phyloP scores from a whole-genome alignment of 2,113 vertebrate genomes.

The Amazona vittata region DNA sequence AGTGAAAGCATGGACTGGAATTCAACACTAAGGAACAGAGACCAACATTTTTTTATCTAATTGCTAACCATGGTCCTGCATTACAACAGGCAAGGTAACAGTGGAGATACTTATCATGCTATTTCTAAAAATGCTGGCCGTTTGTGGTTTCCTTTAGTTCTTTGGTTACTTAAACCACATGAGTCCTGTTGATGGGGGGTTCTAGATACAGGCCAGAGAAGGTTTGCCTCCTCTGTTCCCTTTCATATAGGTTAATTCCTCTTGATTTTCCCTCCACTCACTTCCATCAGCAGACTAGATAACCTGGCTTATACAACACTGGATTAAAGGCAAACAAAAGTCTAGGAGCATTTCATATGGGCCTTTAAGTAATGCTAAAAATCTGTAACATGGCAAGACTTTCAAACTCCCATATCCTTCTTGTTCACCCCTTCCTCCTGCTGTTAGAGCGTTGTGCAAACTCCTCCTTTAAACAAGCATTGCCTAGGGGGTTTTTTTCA shows the following conservation, averaged over 20 bases:
- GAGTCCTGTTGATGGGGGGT: rapidly evolving
- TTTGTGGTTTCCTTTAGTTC: neutral
- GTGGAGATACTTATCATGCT: neutral
- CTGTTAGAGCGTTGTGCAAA: neutral
- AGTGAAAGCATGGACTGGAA: neutral
- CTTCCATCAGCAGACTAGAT: neutral
- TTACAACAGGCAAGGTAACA: neutral
- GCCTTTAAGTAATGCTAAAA: neutral
- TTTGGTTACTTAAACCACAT: neutral
- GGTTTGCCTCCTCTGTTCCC: neutral
- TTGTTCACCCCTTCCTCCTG: neutral
- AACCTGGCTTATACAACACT: neutral
- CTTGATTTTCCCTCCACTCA: no score
- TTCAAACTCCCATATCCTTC: neutral
- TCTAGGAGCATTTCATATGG: neutral
- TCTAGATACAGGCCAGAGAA: neutral
- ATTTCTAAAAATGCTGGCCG: neutral
- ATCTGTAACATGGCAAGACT: neutral
- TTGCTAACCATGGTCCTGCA: neutral
- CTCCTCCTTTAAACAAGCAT: neutral
- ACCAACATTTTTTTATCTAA: neutral
- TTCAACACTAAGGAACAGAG: neutral
- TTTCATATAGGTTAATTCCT: neutral
- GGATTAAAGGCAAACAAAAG: neutral
- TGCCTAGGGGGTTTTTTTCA: neutral